These are phyloP conservation scores for Mechanitis mazaeus DNA, from an alignment of 2,888 invertebrate genomes.

Conservation along the genomic window DNA sequence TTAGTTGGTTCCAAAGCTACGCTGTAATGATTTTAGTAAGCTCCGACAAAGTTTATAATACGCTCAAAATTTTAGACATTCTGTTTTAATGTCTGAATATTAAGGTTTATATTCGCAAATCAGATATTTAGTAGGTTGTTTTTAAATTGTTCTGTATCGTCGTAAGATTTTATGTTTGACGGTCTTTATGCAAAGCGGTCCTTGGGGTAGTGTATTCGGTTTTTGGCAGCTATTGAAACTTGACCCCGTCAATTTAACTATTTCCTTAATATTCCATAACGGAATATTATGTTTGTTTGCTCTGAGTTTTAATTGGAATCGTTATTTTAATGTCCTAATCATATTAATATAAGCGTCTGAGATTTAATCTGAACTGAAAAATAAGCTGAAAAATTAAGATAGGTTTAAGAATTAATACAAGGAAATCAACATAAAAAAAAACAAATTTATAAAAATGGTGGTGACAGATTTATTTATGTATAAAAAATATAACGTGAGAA, in stretches of 20 bases:
- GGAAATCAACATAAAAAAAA: no score
- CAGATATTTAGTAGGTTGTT: background rate
- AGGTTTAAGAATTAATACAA: background rate
- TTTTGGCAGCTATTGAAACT: slow-evolving; percentile 67
- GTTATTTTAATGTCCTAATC: slow-evolving; percentile 16
- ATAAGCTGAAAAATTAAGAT: no score
- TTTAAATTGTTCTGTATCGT: slow-evolving; percentile 46
- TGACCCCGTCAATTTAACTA: slow-evolving; percentile 48
- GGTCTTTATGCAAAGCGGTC: slow-evolving; percentile 71
- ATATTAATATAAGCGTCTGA: background rate
- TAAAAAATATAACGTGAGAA: no score
- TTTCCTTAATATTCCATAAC: slow-evolving; percentile 51
- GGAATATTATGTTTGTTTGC: slow-evolving; percentile 34
- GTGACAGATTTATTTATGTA: no score
- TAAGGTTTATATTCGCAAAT: slow-evolving; percentile 35
- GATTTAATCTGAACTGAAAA: background rate
- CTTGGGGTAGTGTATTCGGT: slow-evolving; percentile 67
- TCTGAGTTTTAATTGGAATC: slow-evolving; percentile 34
- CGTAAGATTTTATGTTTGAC: slow-evolving; percentile 73
- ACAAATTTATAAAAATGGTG: no score
- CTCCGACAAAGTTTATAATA: slow-evolving; percentile 34
- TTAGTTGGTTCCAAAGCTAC: slow-evolving; percentile 26
- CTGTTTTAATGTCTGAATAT: slow-evolving; percentile 11
- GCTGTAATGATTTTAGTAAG: slow-evolving; percentile 40
- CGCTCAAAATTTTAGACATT: background rate